These are phyloP conservation scores for Gyrodactylus salaris DNA, from an alignment of 1,140 invertebrate genomes.

Conservation along the genomic window DNA sequence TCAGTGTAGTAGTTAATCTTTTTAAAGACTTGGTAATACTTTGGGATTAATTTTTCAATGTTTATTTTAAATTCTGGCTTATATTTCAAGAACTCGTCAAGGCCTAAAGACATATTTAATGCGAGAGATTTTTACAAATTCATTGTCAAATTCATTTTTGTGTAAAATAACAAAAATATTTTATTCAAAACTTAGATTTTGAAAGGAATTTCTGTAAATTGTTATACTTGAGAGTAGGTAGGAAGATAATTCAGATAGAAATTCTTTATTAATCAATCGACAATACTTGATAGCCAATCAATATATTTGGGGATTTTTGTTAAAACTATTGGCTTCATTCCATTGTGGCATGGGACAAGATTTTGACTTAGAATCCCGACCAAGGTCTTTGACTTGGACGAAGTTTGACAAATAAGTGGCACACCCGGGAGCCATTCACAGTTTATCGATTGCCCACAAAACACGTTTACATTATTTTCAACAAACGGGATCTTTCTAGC, in stretches of 20 bases:
- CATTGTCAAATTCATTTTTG: too few species aligned
- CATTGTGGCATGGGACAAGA: not conserved
- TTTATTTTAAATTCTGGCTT: too few species aligned
- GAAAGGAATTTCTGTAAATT: too few species aligned
- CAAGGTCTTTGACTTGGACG: not conserved
- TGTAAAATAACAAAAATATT: too few species aligned
- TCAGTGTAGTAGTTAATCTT: not conserved
- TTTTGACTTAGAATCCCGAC: not conserved
- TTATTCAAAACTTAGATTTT: too few species aligned
- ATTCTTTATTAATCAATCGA: too few species aligned
- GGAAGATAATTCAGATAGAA: too few species aligned
- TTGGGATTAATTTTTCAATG: not conserved
- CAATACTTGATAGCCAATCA: not conserved
- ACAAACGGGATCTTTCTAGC: not conserved
- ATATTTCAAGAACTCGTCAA: too few species aligned
- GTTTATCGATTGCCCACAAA: not conserved
- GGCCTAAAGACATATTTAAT: too few species aligned
- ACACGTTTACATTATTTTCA: not conserved
- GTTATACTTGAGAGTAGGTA: too few species aligned
- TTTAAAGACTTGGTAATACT: not conserved
- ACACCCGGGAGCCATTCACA: not conserved
- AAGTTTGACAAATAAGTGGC: not conserved
- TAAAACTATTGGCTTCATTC: not conserved
- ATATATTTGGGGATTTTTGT: not conserved
- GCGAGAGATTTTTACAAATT: too few species aligned